A percentile compares a stretch with the other conserved stretches of the same genome.
Evolutionary conservation across 2,888 invertebrate species (phyloP).

Genomic region (Eulithis prunata): DNA sequence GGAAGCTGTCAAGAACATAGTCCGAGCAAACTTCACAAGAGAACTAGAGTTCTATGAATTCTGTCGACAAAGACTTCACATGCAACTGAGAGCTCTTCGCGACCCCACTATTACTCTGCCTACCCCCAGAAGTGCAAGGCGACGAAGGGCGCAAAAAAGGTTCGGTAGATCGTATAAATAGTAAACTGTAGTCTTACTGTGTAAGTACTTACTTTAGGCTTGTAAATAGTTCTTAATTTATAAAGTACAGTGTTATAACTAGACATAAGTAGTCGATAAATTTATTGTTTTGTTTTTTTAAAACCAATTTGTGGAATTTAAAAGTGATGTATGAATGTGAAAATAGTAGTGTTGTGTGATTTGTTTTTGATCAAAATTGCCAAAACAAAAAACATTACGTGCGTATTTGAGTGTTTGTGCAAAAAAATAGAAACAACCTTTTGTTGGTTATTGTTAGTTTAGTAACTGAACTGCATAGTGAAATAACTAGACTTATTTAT

Average conservation of each 20-base stretch:
- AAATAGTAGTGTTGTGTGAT: background rate
- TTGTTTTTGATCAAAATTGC: slow-evolving; percentile 9
- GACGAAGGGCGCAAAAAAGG: slow-evolving; percentile 51
- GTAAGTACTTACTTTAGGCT: slow-evolving; percentile 22
- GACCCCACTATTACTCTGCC: slow-evolving; percentile 72
- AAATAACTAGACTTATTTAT: no score
- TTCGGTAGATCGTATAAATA: slow-evolving; percentile 42
- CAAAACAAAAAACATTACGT: background rate
- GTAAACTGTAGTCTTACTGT: background rate
- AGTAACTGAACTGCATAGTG: no score
- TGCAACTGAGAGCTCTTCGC: slow-evolving; percentile 90
- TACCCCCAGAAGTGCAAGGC: slow-evolving; percentile 50
- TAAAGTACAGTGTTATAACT: slow-evolving; percentile 1
- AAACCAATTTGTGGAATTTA: background rate
- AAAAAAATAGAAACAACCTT: no score
- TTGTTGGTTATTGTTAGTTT: no score
- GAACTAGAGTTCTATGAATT: slow-evolving; percentile 97
- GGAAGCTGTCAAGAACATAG: slow-evolving; percentile 93
- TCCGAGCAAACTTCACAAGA: slow-evolving; percentile 92
- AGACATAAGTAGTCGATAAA: background rate
- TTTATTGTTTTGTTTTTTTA: background rate
- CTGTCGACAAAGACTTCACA: slow-evolving; percentile 92
- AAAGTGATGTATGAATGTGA: background rate
- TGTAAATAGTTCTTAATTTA: slow-evolving; percentile 35
- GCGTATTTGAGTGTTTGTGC: background rate